A percentile compares a stretch with the other conserved stretches of the same genome.
Conservation (phyloP, 2,888 invertebrate genomes). For the Nomada ferruginata region DNA sequence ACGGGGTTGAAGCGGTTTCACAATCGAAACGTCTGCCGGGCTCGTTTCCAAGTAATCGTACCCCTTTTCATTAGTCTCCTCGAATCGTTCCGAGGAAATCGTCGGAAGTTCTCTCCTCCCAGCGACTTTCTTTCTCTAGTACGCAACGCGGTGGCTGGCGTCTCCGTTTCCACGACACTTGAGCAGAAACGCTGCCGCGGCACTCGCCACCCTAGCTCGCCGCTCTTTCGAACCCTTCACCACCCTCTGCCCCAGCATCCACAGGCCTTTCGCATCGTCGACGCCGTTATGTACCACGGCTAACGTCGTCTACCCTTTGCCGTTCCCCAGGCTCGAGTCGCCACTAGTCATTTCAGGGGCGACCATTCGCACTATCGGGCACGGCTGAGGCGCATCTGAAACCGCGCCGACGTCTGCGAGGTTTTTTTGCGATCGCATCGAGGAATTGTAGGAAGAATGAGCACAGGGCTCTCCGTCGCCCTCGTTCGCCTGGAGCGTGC, state of each 20-base stretch:
- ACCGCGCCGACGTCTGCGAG: slow-evolving; percentile 58
- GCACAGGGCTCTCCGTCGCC: not conserved
- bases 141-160: slow-evolving; percentile 23
- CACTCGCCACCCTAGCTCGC: slow-evolving; percentile 75
- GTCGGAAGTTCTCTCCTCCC: slow-evolving; percentile 57
- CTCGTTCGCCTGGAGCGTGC: slow-evolving; percentile 26
- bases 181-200: slow-evolving; percentile 79
- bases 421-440: slow-evolving; percentile 54
- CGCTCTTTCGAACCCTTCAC: slow-evolving; percentile 71
- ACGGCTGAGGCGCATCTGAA: slow-evolving; percentile 64
- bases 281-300: slow-evolving; percentile 41
- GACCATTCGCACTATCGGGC: slow-evolving; percentile 70
- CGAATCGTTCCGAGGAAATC: slow-evolving; percentile 69
- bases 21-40: slow-evolving; percentile 52
- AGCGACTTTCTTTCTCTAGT: slow-evolving; percentile 31
- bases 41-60: slow-evolving; percentile 67
- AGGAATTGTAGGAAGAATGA: slow-evolving; percentile 35
- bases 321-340: slow-evolving; percentile 55
- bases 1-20: not conserved
- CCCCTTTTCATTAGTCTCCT: slow-evolving; percentile 66
- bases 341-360: slow-evolving; percentile 77
- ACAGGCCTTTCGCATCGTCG: slow-evolving; percentile 67
- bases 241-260: slow-evolving; percentile 61
- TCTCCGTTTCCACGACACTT: slow-evolving; percentile 72
- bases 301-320: slow-evolving; percentile 28